phyloP scores from a whole-genome alignment of 2,797 vertebrate genomes.

The Danio kyathit region DNA sequence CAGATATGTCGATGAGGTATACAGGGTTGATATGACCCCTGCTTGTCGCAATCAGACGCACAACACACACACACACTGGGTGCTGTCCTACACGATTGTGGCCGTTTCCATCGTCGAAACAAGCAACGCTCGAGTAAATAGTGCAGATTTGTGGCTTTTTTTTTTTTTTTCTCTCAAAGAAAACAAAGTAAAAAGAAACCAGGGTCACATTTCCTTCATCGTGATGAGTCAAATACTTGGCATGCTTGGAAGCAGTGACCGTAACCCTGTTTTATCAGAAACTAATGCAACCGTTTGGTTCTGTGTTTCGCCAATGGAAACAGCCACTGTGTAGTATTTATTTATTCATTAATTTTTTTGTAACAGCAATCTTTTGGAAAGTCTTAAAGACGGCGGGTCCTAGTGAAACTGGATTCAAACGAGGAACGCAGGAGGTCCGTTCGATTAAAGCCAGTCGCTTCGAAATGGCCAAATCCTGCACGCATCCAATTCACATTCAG shows the following conservation, averaged over 20 bases:
- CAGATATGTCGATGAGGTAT: conserved; percentile 87
- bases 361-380: conserved; percentile 53
- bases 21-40: conserved; percentile 73
- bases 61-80: conserved; percentile 45
- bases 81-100: conserved; percentile 46
- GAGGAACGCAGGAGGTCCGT: conserved; percentile 11
- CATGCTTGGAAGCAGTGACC: conserved; percentile 30
- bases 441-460: conserved; percentile 45
- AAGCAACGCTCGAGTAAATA: conserved; percentile 16
- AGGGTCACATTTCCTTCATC: background rate
- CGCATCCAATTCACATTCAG: conserved; percentile 63
- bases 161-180: background rate
- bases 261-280: conserved; percentile 7
- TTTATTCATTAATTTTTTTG: conserved; percentile 23
- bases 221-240: conserved; percentile 35
- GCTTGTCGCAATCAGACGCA: conserved; percentile 74
- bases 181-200: too few relatives aligned
- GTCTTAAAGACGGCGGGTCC: conserved; percentile 50
- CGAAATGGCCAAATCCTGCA: conserved; percentile 58
- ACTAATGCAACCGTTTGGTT: background rate
- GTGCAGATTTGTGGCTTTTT: conserved; percentile 33
- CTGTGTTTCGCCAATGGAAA: conserved; percentile 1
- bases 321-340: conserved; percentile 47
- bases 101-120: conserved; percentile 28
- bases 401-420: conserved; percentile 49